phyloP scores from a whole-genome alignment of 2,113 vertebrate genomes.

The Sinosuthora webbiana region DNA sequence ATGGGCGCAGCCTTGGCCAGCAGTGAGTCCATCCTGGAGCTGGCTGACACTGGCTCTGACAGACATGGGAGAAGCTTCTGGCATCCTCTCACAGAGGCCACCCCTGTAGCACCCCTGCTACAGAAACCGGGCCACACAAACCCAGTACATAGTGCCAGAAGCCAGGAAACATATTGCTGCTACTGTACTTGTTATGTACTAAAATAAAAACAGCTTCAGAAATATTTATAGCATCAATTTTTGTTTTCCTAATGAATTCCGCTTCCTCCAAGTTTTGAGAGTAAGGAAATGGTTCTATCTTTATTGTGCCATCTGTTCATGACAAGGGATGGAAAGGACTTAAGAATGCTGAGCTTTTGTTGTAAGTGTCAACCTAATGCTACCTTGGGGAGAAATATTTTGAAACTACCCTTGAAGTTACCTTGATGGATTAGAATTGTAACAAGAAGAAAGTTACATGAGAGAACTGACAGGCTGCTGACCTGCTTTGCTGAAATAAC shows the following conservation, averaged over 20 bases:
- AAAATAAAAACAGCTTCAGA: not conserved
- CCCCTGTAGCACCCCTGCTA: not conserved
- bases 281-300: not conserved
- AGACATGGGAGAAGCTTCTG: not conserved
- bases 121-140: not conserved
- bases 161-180: not conserved
- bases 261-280: not conserved
- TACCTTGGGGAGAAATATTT: constrained; percentile 25
- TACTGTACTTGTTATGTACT: not conserved
- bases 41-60: not conserved
- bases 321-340: not conserved
- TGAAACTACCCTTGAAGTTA: constrained; percentile 30
- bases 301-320: constrained; percentile 34
- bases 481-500: constrained; percentile 41
- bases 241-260: not conserved
- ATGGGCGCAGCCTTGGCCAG: rapidly evolving
- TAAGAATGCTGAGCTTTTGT: not conserved
- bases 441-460: not conserved
- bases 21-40: not conserved
- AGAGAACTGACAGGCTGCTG: constrained; percentile 18
- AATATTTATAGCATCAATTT: not conserved
- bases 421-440: constrained; percentile 19
- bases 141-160: not conserved
- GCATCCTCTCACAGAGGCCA: not conserved
- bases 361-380: not conserved